Evolutionary conservation across 2,797 vertebrate species (phyloP), one percentile per base, ranked within the genome.

Genomic region (Rhadinocentrus ornatus): DNA sequence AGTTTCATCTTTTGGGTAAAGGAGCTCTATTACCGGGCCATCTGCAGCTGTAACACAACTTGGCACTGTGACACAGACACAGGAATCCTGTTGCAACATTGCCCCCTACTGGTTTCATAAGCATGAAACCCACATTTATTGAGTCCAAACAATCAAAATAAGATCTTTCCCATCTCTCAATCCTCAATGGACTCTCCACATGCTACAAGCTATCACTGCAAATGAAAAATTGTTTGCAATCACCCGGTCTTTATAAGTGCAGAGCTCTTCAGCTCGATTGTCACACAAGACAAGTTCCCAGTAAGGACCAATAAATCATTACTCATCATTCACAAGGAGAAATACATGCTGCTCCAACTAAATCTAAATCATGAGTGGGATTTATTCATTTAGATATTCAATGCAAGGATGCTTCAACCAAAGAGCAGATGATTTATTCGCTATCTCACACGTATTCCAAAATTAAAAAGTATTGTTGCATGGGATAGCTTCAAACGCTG

Each of bases 81-180:
- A 4, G 16, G 15, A 78, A 69, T 69, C 65, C 72, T 86, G 78
- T 16, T 56, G 67, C 84, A 83, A 86, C 85, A 92, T 58, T 90
- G 91, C 90, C 90, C 86, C 85, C 91, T 89, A 13, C 69, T 90
- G 91, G 86, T 62, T n/a, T 0, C 7, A 1, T 20, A 3, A 22
- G n/a, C 6, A 24, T 0, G 2, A 26, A 34, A 10, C 11, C 16
- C 22, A 35, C 20, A 44, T 18, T 35, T 27, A 57, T 39, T 34
- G n/a, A 37, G n/a, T 26, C 6, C 1, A 34, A 48, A 62, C 46
- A 70, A 73, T 75, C 67, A 83, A 48, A 77, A 59, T 54, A 16
- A 39, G 27, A 35, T 65, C 77, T 69, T 73, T 31, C 46, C 46
- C 54, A 61, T 74, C 37, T 62, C 58, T 73, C 12, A 2, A 39